These are phyloP conservation scores for Cichlasoma orientale DNA, from an alignment of 2,797 vertebrate genomes.

Conservation along the genomic window DNA sequence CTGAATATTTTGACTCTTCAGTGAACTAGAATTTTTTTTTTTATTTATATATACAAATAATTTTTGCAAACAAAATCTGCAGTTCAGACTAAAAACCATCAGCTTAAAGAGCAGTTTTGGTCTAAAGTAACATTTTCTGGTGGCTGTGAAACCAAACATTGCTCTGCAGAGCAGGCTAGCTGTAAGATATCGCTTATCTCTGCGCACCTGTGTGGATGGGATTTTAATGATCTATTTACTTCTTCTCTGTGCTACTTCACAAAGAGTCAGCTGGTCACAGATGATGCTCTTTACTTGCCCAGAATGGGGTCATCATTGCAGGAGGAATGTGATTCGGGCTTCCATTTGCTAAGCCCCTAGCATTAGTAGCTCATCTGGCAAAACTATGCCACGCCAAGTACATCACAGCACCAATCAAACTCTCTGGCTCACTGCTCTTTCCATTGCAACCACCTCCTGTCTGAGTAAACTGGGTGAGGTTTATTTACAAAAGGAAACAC, in stretches of 20 bases:
- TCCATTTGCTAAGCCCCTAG: constrained; percentile 40
- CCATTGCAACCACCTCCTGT: background rate
- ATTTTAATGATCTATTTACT: constrained; percentile 32
- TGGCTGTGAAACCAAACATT: background rate
- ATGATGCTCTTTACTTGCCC: constrained; percentile 44
- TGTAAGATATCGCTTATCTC: background rate
- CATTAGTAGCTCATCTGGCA: constrained; percentile 32
- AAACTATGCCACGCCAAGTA: background rate
- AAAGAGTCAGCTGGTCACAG: constrained; percentile 36
- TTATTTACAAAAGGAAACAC: background rate
- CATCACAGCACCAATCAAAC: background rate
- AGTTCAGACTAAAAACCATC: background rate
- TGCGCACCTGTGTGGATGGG: background rate
- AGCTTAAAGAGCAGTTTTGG: background rate
- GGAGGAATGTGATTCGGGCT: constrained; percentile 38
- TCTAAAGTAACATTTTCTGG: background rate
- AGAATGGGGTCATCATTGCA: constrained; percentile 35
- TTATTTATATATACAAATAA: too few relatives aligned
- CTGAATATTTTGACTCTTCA: constrained; percentile 3
- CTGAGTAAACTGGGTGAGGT: background rate
- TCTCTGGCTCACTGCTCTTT: background rate
- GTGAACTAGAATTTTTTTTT: constrained; percentile 1
- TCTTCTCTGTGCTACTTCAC: constrained; percentile 17
- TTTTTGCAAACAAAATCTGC: background rate
- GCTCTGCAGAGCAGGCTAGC: background rate